phyloP scores from a whole-genome alignment of 2,888 invertebrate species.

The Perithous albicinctus region DNA sequence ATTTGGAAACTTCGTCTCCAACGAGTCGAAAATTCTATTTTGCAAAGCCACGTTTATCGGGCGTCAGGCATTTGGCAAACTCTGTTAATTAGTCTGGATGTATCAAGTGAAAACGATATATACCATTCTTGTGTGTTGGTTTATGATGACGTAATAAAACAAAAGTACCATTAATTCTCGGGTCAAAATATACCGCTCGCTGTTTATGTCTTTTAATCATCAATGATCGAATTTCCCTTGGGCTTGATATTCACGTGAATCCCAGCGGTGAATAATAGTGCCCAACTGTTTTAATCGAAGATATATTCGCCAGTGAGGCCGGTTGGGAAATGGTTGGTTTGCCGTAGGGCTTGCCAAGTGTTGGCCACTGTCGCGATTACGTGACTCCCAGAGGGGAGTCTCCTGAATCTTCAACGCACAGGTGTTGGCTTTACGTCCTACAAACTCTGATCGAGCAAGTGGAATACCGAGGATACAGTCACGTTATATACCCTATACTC shows the following conservation, averaged over 20 bases:
- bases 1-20: slow-evolving; percentile 31
- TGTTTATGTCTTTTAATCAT: not conserved
- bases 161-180: slow-evolving; percentile 48
- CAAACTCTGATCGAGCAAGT: slow-evolving; percentile 37
- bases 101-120: slow-evolving; percentile 9
- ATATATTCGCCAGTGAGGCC: no score
- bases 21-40: slow-evolving; percentile 45
- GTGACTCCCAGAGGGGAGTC: slow-evolving; percentile 7
- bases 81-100: slow-evolving; percentile 44
- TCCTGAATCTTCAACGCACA: not conserved
- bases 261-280: not conserved
- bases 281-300: no score
- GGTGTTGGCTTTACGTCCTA: slow-evolving; percentile 12
- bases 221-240: slow-evolving; percentile 24
- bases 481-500: slow-evolving; percentile 39
- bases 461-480: slow-evolving; percentile 35
- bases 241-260: slow-evolving; percentile 3
- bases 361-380: slow-evolving; percentile 10
- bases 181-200: slow-evolving; percentile 25
- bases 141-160: no score
- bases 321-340: slow-evolving; percentile 7
- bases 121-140: slow-evolving; percentile 28
- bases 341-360: not conserved
- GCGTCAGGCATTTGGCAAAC: not conserved
- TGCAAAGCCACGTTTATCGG: not conserved